Conservation (phyloP, 2,888 invertebrate species). For the Caenorhabditis sp. region DNA sequence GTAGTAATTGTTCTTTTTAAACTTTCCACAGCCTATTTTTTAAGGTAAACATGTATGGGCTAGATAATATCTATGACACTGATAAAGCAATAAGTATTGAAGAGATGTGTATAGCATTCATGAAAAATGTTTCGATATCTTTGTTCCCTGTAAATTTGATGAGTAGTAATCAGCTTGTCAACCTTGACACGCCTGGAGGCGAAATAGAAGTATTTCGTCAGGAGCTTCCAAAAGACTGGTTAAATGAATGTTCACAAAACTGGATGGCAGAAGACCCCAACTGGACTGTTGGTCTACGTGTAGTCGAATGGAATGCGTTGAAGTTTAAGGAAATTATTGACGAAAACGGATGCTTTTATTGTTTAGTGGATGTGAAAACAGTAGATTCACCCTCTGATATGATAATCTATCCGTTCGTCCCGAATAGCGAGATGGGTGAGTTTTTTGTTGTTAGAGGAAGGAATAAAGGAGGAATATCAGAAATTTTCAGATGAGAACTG, state of each 20-base stretch:
- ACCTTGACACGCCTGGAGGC: not conserved
- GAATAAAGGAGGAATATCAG: not conserved
- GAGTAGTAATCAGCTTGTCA: not conserved
- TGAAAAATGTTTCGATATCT: slow-evolving; percentile 11
- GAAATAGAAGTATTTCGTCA: slow-evolving; percentile 23
- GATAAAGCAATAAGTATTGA: slow-evolving; percentile 23
- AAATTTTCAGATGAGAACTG: slow-evolving; percentile 16
- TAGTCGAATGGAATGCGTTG: not conserved
- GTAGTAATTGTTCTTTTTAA: not conserved
- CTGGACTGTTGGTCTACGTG: not conserved
- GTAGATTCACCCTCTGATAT: not conserved
- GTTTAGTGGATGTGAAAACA: not conserved
- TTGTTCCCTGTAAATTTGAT: slow-evolving; percentile 18
- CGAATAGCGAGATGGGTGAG: too few relatives aligned
- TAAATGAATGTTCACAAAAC: slow-evolving; percentile 2
- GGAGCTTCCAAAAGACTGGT: slow-evolving; percentile 18
- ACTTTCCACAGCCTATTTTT: not conserved
- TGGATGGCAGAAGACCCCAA: not conserved
- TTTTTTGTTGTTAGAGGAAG: not conserved
- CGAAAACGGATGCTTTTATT: not conserved
- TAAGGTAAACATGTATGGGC: slow-evolving; percentile 16
- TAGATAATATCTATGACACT: not conserved
- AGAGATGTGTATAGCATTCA: slow-evolving; percentile 16
- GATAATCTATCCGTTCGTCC: slow-evolving; percentile 12
- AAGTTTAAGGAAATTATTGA: not conserved